These are phyloP conservation scores for Pygmarrhopalites habei DNA, from an alignment of 1,140 invertebrate genomes.

Conservation along the genomic window DNA sequence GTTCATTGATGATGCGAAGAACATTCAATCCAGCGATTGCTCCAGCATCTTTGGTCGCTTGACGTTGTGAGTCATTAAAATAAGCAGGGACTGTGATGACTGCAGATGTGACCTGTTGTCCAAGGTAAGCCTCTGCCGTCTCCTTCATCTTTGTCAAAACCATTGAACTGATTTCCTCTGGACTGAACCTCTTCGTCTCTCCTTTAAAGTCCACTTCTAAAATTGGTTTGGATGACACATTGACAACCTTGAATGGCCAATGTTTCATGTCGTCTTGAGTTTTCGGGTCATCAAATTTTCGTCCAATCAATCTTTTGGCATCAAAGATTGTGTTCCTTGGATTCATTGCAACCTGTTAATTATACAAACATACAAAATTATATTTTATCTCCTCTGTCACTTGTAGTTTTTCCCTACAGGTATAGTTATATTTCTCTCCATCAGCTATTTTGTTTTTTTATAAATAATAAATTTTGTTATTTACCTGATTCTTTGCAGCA, in stretches of 20 bases:
- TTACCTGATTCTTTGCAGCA: conserved; percentile 65
- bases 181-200: conserved; percentile 49
- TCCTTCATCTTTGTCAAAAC: conserved; percentile 53
- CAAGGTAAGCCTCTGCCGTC: conserved; percentile 52
- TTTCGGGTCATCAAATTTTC: conserved; percentile 50
- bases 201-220: conserved; percentile 50
- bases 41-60: conserved; percentile 52
- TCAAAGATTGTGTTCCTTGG: conserved; percentile 70
- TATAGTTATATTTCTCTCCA: too few species aligned
- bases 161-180: conserved; percentile 55
- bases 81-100: conserved; percentile 57
- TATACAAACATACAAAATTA: too few species aligned
- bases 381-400: too few species aligned
- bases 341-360: conserved; percentile 57
- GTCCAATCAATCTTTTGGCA: conserved; percentile 50
- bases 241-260: conserved; percentile 49
- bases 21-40: conserved; percentile 59
- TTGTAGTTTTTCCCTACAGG: too few species aligned
- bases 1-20: conserved; percentile 68
- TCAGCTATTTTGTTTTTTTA: too few species aligned
- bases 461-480: neutral
- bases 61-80: conserved; percentile 53
- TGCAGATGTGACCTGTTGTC: conserved; percentile 45
- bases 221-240: conserved; percentile 45
- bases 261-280: conserved; percentile 52